A percentile compares a stretch with the other conserved stretches of the same genome.
These are phyloP conservation scores for Polypterus bichir DNA, from an alignment of 2,113 vertebrate species.

Conservation along the genomic window DNA sequence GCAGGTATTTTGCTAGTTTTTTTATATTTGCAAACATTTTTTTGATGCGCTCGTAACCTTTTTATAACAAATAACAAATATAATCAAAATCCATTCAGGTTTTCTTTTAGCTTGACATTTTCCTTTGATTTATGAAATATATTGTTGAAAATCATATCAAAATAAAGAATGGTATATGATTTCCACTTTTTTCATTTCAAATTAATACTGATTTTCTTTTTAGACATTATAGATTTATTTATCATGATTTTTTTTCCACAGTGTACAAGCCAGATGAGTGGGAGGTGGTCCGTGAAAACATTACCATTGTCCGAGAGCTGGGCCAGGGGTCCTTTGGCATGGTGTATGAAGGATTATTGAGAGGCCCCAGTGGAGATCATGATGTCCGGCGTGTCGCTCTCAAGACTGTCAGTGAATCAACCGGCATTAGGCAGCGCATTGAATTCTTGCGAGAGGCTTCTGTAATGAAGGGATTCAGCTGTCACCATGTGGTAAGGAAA, in stretches of 20 bases:
- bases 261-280: constrained; percentile 62
- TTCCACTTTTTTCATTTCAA: too few species aligned
- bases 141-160: too few species aligned
- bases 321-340: constrained; percentile 67
- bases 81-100: too few species aligned
- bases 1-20: too few species aligned
- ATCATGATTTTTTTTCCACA: constrained; percentile 4
- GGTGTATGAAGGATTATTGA: constrained; percentile 55
- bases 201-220: background rate
- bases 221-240: too few species aligned
- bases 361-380: constrained; percentile 36
- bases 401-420: constrained; percentile 62
- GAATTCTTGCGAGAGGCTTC: constrained; percentile 69
- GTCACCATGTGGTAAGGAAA: constrained; percentile 56
- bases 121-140: too few species aligned
- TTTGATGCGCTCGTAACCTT: too few species aligned
- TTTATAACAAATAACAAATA: too few species aligned
- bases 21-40: too few species aligned
- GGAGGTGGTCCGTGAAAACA: constrained; percentile 58
- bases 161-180: too few species aligned
- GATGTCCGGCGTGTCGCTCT: constrained; percentile 50
- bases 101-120: too few species aligned
- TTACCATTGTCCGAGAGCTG: constrained; percentile 54
- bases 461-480: constrained; percentile 66
- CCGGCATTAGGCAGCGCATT: constrained; percentile 48